Evolutionary conservation across 2,113 vertebrate genomes (phyloP), one percentile per base, ranked within the genome.

Genomic region (Atlantisia rogersi): DNA sequence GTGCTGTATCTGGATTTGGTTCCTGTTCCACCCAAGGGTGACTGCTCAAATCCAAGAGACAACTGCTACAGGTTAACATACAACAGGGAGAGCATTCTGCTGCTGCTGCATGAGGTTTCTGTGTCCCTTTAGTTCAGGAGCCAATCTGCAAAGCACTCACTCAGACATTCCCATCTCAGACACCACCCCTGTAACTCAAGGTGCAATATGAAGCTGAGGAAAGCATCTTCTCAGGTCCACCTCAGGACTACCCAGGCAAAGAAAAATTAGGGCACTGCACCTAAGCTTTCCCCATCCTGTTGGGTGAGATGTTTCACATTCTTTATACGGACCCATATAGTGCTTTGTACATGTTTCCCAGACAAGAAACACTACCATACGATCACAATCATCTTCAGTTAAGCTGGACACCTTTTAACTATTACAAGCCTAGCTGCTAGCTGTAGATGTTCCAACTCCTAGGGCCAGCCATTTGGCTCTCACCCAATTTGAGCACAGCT

Each of bases 361-460:
- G 37, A 20, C 25, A 63, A 52, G 37, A 52, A 88, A 42, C 4
- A 2, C 21, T 63, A 15, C 37, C 3, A 5, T 11, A 11, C 9
- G 26, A 29, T 46, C 52, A 42, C 26, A 32, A 42, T 18, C 48
- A 79, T 5, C 50, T 42, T 42, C 25, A 50, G 56, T n/a, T n/a
- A 39, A 73, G 60, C 32, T 59, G 42, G 58, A 44, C 14, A 17
- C 22, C 9, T 25, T 20, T 35, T 60, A 79, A 62, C 31, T 35
- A 11, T 15, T 71, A 15, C 64, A 67, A 59, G 22, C 24, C 37
- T 1, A 5, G 60, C 17, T 62, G 25, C 28, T 39, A n/a, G 62
- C 62, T 63, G n/a, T 12, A 77, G 55, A 26, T 32, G 56, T 75
- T 93, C 76, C 88, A 88, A 63, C 67, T 92, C 79, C 76, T 76